These are phyloP conservation scores for Myotis vivesi DNA, from an alignment of 2,797 vertebrate genomes.

Conservation along the genomic window DNA sequence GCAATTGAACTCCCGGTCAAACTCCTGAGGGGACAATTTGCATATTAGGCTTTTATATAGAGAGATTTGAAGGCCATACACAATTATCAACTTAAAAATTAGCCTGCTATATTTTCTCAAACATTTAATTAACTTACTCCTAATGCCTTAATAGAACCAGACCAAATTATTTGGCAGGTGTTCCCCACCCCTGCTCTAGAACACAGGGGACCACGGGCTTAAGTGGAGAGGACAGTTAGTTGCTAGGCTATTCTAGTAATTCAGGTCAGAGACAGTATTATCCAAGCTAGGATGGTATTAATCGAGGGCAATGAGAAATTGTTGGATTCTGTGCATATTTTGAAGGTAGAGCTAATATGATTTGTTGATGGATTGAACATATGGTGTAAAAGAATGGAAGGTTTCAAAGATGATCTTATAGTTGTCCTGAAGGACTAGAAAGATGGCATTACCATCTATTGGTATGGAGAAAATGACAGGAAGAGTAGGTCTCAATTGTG, in stretches of 20 bases:
- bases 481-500: background rate
- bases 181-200: background rate
- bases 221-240: background rate
- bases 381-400: background rate
- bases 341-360: background rate
- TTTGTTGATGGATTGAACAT: background rate
- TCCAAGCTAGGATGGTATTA: background rate
- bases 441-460: background rate
- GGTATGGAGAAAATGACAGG: background rate
- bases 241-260: background rate
- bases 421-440: background rate
- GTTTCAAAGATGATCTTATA: background rate
- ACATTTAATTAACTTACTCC: too few species aligned
- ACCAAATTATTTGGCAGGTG: too few species aligned
- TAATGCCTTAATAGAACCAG: too few species aligned
- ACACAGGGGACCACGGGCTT: background rate
- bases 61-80: too few species aligned
- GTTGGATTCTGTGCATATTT: background rate
- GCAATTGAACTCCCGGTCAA: too few species aligned
- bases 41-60: too few species aligned
- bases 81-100: too few species aligned
- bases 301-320: background rate
- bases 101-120: too few species aligned
- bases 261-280: background rate
- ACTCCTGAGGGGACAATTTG: too few species aligned